Evolutionary conservation across 2,113 vertebrate genomes (phyloP).

Genomic region (Dendropsophus ebraccatus): DNA sequence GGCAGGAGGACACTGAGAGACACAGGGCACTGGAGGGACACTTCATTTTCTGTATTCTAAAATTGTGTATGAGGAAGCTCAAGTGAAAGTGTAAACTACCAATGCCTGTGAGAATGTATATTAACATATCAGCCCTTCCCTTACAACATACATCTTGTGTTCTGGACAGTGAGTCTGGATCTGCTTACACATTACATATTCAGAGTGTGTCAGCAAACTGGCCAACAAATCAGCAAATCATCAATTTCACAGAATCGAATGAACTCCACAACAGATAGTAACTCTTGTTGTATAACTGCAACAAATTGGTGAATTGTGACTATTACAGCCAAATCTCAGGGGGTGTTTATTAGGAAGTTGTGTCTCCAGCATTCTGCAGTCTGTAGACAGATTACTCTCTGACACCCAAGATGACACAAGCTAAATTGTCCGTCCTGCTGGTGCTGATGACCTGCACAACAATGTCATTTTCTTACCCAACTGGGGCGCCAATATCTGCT

Average conservation of each 20-base stretch:
- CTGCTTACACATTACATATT: background rate
- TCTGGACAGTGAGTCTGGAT: background rate
- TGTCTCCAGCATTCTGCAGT: background rate
- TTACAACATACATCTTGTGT: no score
- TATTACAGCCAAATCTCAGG: background rate
- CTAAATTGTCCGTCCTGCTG: background rate
- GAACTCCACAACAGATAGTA: background rate
- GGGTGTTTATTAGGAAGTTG: background rate
- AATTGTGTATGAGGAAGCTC: background rate
- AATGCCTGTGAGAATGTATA: background rate
- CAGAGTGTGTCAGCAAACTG: background rate
- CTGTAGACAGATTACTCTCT: background rate
- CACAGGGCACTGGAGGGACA: no score
- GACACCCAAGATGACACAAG: background rate
- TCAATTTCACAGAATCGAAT: constrained; percentile 9
- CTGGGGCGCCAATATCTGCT: constrained; percentile 55
- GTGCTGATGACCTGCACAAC: background rate
- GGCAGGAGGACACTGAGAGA: no score
- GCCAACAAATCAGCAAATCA: background rate
- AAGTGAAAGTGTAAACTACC: background rate
- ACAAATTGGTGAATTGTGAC: background rate
- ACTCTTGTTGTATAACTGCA: constrained; percentile 3
- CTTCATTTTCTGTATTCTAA: background rate
- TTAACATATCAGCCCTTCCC: background rate
- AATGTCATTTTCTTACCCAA: constrained; percentile 1